phyloP scores from a whole-genome alignment of 2,797 vertebrate genomes.

The Hydrolagus colliei region DNA sequence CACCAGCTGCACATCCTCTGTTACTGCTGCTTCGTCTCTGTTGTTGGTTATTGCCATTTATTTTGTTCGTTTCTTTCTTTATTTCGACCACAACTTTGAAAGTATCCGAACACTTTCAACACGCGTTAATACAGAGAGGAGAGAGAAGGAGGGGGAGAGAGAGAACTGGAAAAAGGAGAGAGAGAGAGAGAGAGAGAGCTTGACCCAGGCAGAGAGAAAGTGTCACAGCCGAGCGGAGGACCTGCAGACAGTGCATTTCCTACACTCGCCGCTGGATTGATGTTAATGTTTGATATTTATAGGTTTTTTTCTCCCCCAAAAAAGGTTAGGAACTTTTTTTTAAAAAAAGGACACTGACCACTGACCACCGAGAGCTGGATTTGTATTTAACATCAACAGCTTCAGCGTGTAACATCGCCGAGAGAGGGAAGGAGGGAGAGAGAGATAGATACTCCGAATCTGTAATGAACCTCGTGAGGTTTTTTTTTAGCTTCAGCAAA shows the following conservation, averaged over 20 bases:
- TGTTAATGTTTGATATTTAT: neutral
- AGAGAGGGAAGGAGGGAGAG: too few species aligned
- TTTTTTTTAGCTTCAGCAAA: neutral
- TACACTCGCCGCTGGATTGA: neutral
- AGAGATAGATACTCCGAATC: too few species aligned
- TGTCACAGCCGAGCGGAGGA: neutral
- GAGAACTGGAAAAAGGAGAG: too few species aligned
- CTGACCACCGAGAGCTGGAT: neutral
- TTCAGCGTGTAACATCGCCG: neutral
- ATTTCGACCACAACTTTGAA: neutral
- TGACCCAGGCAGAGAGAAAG: neutral
- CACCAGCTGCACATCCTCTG: neutral
- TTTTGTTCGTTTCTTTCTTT: neutral
- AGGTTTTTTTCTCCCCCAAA: too few species aligned
- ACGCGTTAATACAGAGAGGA: too few species aligned
- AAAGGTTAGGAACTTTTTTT: too few species aligned
- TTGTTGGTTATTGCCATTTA: neutral
- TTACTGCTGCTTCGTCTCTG: neutral
- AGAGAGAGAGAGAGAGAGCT: neutral
- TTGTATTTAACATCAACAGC: neutral
- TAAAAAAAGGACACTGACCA: neutral
- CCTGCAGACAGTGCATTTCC: neutral
- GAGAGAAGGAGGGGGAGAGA: too few species aligned
- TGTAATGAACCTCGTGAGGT: neutral
- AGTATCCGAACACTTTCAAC: neutral